Percentiles rank a stretch among this genome's conserved stretches.
phyloP scores from a whole-genome alignment of 2,888 invertebrate species.

The Bruchidius siliquastri region DNA sequence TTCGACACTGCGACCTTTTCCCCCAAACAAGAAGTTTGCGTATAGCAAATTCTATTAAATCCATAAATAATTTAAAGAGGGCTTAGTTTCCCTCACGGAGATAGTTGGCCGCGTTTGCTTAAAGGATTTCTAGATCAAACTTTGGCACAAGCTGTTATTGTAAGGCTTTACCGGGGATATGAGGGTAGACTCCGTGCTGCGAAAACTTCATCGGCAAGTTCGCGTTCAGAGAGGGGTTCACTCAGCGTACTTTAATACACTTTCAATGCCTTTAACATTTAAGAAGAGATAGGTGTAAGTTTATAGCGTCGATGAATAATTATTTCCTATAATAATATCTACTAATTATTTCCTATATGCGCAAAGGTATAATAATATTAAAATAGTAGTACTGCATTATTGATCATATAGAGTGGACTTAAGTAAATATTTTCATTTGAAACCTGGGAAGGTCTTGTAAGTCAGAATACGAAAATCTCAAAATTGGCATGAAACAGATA shows the following conservation, averaged over 20 bases:
- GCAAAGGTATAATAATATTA: too few relatives aligned
- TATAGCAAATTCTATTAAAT: background rate
- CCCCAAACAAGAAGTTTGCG: background rate
- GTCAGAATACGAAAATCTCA: too few relatives aligned
- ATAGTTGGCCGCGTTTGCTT: background rate
- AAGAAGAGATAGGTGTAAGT: background rate
- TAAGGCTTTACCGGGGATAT: background rate
- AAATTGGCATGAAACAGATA: too few relatives aligned
- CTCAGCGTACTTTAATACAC: background rate
- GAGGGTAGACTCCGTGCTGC: background rate
- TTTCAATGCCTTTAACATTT: background rate
- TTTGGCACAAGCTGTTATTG: background rate
- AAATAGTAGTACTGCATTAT: too few relatives aligned
- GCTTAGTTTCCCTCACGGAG: background rate
- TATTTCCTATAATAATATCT: background rate
- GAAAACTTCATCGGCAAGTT: background rate
- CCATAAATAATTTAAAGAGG: background rate
- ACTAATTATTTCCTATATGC: too few relatives aligned
- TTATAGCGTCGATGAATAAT: background rate
- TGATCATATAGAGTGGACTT: too few relatives aligned
- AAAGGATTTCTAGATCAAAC: background rate
- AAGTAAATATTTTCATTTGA: too few relatives aligned
- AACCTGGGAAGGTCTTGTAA: too few relatives aligned
- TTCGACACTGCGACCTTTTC: background rate
- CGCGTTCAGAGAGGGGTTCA: background rate